Percentiles rank a stretch among this genome's conserved stretches.
phyloP scores from a whole-genome alignment of 2,888 invertebrate genomes.

The Nemoura dubitans region DNA sequence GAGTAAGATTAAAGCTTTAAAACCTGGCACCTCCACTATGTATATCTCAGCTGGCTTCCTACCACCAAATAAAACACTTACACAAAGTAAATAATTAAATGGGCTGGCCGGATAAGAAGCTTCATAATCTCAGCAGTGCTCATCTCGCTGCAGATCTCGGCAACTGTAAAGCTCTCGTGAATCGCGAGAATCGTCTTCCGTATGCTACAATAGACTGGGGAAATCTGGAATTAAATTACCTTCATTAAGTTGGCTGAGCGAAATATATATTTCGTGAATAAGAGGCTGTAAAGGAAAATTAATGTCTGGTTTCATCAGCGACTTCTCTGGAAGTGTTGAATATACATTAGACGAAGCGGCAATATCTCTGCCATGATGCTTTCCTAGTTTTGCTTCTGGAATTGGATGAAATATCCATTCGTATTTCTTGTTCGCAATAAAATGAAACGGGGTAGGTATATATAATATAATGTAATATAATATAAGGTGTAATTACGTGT shows the following conservation, averaged over 20 bases:
- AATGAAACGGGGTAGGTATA: no score
- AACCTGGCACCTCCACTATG: background rate
- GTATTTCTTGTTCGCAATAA: background rate
- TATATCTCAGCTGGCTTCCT: background rate
- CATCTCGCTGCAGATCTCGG: background rate
- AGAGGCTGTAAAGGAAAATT: background rate
- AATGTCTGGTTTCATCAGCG: background rate
- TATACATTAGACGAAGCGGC: background rate
- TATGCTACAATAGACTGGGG: background rate
- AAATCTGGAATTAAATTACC: background rate
- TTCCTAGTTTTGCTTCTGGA: background rate
- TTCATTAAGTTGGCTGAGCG: background rate
- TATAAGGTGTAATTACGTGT: no score
- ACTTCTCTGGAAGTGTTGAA: background rate
- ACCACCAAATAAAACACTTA: background rate
- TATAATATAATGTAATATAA: no score
- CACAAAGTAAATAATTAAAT: background rate
- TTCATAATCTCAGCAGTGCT: background rate
- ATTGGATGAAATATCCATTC: background rate
- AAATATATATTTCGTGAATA: background rate
- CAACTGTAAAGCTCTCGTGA: background rate
- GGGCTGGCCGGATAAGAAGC: background rate
- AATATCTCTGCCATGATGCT: background rate
- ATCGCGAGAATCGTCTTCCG: background rate
- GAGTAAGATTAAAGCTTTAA: background rate